Conservation (phyloP, 2,797 vertebrate genomes). For the Hirundo rustica region DNA sequence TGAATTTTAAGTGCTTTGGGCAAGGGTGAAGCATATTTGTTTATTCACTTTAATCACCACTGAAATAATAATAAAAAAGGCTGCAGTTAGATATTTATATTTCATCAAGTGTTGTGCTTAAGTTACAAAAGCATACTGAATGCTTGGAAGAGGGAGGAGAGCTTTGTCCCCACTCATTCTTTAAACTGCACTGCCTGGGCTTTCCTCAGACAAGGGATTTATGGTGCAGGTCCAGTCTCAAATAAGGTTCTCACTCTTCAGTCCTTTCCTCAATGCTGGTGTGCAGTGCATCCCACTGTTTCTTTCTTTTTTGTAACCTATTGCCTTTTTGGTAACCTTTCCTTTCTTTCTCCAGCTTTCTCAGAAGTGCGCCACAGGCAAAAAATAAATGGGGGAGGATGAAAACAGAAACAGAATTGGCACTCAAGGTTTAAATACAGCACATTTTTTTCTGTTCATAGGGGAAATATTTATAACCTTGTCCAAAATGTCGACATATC, state of each 20-base stretch:
- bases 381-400: background rate
- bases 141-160: background rate
- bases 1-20: background rate
- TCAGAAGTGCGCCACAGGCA: background rate
- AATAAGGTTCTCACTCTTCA: background rate
- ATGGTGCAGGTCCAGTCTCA: background rate
- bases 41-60: background rate
- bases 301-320: background rate
- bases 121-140: background rate
- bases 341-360: background rate
- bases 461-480: conserved; percentile 47
- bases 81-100: background rate
- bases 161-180: background rate
- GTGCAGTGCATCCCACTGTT: background rate
- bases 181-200: background rate
- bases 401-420: conserved; percentile 26
- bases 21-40: background rate
- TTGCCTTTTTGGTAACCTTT: conserved; percentile 11
- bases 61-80: background rate
- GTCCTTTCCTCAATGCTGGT: background rate
- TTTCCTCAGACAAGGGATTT: background rate
- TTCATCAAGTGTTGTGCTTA: background rate
- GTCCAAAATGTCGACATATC: conserved; percentile 42
- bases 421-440: background rate
- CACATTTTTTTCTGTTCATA: conserved; percentile 9